Conservation (phyloP, 2,113 vertebrate species). For the Chaetodon trifascialis region DNA sequence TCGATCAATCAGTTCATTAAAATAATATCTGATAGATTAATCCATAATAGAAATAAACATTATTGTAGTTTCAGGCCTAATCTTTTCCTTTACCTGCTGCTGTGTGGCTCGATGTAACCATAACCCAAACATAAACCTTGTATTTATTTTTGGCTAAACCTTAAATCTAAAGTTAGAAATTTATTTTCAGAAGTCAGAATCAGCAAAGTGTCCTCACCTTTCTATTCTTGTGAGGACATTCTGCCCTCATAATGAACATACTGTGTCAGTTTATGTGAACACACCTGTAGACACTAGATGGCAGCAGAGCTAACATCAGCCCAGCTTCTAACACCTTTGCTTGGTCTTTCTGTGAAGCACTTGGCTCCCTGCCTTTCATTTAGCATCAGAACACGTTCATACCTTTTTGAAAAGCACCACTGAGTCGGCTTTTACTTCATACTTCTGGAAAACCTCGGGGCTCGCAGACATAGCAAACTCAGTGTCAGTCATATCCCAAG, state of each 20-base stretch:
- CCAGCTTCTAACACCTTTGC: neutral
- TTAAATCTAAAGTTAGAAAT: neutral
- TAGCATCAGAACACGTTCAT: neutral
- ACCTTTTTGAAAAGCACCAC: conserved; percentile 95
- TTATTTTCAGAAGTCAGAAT: neutral
- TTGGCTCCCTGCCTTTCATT: neutral
- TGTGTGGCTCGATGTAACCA: neutral
- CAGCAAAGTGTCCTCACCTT: neutral
- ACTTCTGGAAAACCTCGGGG: conserved; percentile 86
- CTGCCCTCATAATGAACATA: neutral
- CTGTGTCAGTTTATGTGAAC: neutral
- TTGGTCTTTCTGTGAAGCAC: neutral
- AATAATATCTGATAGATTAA: neutral
- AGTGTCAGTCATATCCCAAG: conserved; percentile 77
- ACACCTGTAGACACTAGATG: conserved; percentile 7
- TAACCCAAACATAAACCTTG: neutral
- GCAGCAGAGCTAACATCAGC: conserved; percentile 40
- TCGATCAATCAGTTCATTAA: neutral
- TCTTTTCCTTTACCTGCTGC: neutral
- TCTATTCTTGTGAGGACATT: neutral
- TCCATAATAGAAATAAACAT: neutral
- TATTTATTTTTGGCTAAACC: neutral
- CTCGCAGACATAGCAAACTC: conserved; percentile 85
- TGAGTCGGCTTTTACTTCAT: conserved; percentile 79
- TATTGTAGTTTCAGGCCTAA: neutral